Base-by-base conservation (phyloP, 1,140 invertebrate species). In the Rhynchophorus ferrugineus region DNA sequence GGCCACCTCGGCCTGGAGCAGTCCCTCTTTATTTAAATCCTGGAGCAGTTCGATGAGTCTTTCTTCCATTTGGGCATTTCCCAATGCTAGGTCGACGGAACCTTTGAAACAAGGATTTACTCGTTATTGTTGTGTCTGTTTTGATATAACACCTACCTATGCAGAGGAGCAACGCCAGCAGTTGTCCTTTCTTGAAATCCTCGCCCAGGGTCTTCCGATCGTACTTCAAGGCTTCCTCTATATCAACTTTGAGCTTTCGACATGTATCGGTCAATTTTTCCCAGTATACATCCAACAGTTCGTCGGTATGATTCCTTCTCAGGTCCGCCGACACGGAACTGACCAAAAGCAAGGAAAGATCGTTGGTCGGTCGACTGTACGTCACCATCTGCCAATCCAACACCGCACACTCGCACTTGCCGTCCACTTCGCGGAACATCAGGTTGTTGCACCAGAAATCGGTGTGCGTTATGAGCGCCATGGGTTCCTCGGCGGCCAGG, bases 371-470 rank as follows among this genome's bases (percentile, higher is more conserved):
- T 51, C 81, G 71, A 45, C 84, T 85, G 51, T 85, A 80, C 0
- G 84, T 86, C 43, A 87, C 82, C 85, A 89, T 88, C 73, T 89
- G 85, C 85, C 85, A 89, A 64, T 88, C 85, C 13, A 89, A 67
- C 16, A 87, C 83, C 16, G 78, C 76, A 60, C 85, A 89, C 14
- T 71, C 69, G 44, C 52, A 56, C 42, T 46, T 44, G 13, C 37
- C 45, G 39, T 66, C 60, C 17, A 67, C 61, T 54, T 80, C 75
- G 22, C 74, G 71, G 60, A 89, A 88, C 46, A 87, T 72, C 5
- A 89, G 71, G 70, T 89, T 89, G 56, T 87, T 87, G 64, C 83
- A 85, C 85, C 85, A 89, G 64, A 88, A 89, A 61, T 89, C 87
- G 0, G 84, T 87, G 64, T 88, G 85, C 0, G 84, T 87, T 43